Evolutionary conservation across 2,888 invertebrate species (phyloP).

Genomic region (Tineola bisselliella): DNA sequence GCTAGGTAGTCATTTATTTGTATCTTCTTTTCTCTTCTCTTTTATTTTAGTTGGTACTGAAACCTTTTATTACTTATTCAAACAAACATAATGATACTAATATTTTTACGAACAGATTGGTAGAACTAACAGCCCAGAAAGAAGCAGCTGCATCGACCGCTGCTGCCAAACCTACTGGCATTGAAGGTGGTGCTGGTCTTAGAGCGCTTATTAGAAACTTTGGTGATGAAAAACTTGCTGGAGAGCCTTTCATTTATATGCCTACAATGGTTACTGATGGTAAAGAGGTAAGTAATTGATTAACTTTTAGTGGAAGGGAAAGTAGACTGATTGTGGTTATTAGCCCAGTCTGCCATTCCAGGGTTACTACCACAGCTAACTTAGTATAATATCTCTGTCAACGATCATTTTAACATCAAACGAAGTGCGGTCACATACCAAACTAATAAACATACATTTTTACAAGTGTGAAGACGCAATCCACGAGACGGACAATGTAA

Average conservation of each 20-base stretch:
- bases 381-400: no score
- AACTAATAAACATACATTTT: neutral
- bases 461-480: conserved; percentile 50
- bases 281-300: conserved; percentile 45
- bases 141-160: conserved; percentile 51
- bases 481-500: conserved; percentile 50
- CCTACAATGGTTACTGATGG: conserved; percentile 61
- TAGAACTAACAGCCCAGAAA: conserved; percentile 61
- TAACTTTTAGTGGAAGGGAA: no score
- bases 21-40: no score
- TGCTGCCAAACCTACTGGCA: conserved; percentile 24
- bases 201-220: conserved; percentile 69
- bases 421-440: neutral
- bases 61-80: no score
- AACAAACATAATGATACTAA: neutral
- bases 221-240: conserved; percentile 67
- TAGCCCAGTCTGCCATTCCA: no score
- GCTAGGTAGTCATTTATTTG: conserved; percentile 62
- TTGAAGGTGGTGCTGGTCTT: conserved; percentile 52
- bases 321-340: no score
- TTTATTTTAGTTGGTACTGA: no score
- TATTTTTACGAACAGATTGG: conserved; percentile 35
- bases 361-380: no score
- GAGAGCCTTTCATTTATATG: conserved; percentile 64
- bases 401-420: no score